Conservation (phyloP, 2,888 invertebrate species). For the Leptinotarsa peninsularis region DNA sequence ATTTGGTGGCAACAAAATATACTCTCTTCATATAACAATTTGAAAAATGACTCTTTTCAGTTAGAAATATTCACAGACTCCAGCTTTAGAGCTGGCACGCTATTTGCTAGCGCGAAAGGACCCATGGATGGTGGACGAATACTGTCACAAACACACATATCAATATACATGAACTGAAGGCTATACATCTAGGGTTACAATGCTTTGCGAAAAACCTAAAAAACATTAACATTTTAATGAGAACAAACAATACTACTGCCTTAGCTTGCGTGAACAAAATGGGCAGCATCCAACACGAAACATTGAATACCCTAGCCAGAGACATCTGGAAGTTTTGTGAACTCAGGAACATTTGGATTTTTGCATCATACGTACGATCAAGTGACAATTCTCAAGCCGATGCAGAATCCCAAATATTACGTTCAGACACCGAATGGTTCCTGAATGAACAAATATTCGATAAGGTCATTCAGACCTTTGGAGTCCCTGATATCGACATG, state of each 20-base stretch:
- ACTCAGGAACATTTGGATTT: background rate
- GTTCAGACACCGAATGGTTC: background rate
- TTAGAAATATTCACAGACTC: background rate
- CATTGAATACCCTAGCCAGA: background rate
- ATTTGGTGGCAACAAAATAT: conserved; percentile 4
- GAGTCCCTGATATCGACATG: conserved; percentile 20
- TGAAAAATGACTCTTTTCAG: background rate
- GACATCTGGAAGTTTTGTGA: conserved; percentile 3
- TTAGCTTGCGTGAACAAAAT: conserved; percentile 6
- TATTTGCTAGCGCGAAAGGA: background rate
- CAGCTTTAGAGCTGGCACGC: background rate
- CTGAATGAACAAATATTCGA: background rate
- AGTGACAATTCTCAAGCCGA: background rate
- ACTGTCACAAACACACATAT: background rate
- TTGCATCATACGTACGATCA: background rate
- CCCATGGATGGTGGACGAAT: conserved; percentile 15
- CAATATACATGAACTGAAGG: conserved; percentile 5
- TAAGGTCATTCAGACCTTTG: conserved; percentile 11
- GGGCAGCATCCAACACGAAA: background rate
- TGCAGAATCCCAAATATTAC: background rate
- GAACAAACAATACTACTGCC: background rate
- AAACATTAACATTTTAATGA: background rate
- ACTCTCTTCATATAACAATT: background rate
- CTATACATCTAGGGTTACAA: background rate
- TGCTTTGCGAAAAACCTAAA: background rate